Base-by-base conservation (phyloP, 2,888 invertebrate genomes). In the Tipula vernalis region DNA sequence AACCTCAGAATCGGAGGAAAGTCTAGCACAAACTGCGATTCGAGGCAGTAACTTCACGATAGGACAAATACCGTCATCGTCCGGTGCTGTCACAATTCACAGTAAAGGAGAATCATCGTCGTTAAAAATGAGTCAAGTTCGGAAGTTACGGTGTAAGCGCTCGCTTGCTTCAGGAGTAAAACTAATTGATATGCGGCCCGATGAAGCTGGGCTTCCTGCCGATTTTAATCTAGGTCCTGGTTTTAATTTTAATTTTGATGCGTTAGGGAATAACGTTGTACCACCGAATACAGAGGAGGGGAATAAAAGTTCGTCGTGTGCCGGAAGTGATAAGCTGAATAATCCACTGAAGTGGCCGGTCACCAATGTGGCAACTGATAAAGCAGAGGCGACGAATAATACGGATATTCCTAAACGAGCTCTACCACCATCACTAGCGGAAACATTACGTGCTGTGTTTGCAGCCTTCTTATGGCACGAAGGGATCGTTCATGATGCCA, bases 401-500 rank as follows among this genome's bases (percentile, higher is more conserved):
- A 36, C 51, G 5, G 57, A 86, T 57, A 5, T 57, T 36, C 93
- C 95, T 0, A 97, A 97, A 90, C 94, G 95, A 89, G 98, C 98
- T 0, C 94, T 98, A 90, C 97, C 98, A 88, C 98, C 98, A 0
- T 96, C 98, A 0, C 96, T 98, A 86, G 98, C 98, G 0, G 98
- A 98, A 91, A 96, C 97, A 89, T 92, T 98, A 36, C 93, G 99
- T n/a, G 97, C 98, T 0, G 96, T 98, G 5, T 99, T 99, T 91
- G 98, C 99, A 0, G 98, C 99, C 0, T 95, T 99, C 89, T 92
- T 99, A 0, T 99, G 99, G 98, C 99, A 99, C 90, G 98, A 99
- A 92, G 95, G 98, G 13, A 95, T 99, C 85, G 98, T 99, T 0
- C 98, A 98, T 90, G 99, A 99, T 91, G 98, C 99, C 5, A 99